Conservation (phyloP, 2,797 vertebrate genomes). For the Anguilla megastoma region DNA sequence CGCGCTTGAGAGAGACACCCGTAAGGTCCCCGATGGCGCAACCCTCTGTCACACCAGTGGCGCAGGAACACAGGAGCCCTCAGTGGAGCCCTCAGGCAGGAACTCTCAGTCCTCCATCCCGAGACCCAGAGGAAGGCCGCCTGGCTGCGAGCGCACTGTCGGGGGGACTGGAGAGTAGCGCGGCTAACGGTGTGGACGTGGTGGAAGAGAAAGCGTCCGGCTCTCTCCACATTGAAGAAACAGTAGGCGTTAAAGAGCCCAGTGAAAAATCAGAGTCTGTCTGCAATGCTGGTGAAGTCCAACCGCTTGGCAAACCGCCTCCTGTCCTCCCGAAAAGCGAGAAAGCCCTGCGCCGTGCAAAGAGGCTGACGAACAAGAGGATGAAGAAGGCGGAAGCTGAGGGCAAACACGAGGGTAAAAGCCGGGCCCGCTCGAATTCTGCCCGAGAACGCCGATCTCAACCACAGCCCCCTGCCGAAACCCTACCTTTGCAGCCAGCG, state of each 20-base stretch:
- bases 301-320: slow-evolving; percentile 79
- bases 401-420: slow-evolving; percentile 54
- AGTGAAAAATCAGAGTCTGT: slow-evolving; percentile 68
- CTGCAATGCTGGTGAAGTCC: slow-evolving; percentile 66
- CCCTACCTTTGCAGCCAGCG: slow-evolving; percentile 54
- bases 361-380: slow-evolving; percentile 86
- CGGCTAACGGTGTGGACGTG: slow-evolving; percentile 54
- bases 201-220: slow-evolving; percentile 52
- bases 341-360: slow-evolving; percentile 87
- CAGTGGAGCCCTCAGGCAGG: background rate
- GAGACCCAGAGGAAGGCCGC: slow-evolving; percentile 23
- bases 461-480: slow-evolving; percentile 34
- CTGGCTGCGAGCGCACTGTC: slow-evolving; percentile 59
- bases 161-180: slow-evolving; percentile 60
- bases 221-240: slow-evolving; percentile 34
- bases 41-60: background rate
- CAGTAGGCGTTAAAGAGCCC: slow-evolving; percentile 49
- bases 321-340: slow-evolving; percentile 91
- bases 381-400: slow-evolving; percentile 81
- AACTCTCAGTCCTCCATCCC: background rate
- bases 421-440: background rate
- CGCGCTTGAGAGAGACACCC: background rate
- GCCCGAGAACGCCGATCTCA: background rate
- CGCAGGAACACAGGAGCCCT: background rate
- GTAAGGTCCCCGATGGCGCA: background rate